Conservation (phyloP, 2,888 invertebrate genomes). For the Dasypolia templi region DNA sequence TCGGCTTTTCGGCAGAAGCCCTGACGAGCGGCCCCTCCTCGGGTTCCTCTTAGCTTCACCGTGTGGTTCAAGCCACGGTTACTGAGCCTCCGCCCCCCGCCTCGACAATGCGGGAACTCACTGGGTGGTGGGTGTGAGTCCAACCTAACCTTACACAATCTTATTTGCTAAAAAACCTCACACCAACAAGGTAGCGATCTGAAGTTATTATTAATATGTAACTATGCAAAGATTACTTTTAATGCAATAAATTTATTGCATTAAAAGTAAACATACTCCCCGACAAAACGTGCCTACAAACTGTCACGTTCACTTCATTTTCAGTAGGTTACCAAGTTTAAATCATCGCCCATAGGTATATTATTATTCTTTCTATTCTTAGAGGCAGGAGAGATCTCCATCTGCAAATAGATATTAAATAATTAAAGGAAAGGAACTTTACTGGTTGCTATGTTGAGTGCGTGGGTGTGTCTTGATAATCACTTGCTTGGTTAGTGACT, state of each 20-base stretch:
- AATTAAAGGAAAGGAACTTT: conserved; percentile 45
- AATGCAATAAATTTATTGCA: too few relatives aligned
- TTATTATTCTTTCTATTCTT: conserved; percentile 14
- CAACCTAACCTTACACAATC: neutral
- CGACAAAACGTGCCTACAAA: conserved; percentile 16
- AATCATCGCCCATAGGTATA: neutral
- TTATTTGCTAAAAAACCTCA: conserved; percentile 7
- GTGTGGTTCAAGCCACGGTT: too few relatives aligned
- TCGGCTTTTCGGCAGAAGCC: too few relatives aligned
- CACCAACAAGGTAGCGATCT: neutral
- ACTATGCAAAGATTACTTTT: conserved; percentile 13
- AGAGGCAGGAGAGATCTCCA: conserved; percentile 16
- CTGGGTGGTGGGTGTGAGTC: too few relatives aligned
- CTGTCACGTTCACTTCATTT: conserved; percentile 24
- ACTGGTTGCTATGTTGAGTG: conserved; percentile 79
- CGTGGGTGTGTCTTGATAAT: conserved; percentile 89
- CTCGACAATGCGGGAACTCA: too few relatives aligned
- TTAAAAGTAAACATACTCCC: neutral
- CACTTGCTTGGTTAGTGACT: conserved; percentile 75
- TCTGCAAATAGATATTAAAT: conserved; percentile 52
- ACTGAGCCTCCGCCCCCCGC: too few relatives aligned
- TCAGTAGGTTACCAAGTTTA: conserved; percentile 10
- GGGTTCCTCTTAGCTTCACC: too few relatives aligned
- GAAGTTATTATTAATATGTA: neutral
- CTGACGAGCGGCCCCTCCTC: too few relatives aligned